Evolutionary conservation across 1,140 invertebrate genomes (phyloP).

Genomic region (Megalopta genalis): DNA sequence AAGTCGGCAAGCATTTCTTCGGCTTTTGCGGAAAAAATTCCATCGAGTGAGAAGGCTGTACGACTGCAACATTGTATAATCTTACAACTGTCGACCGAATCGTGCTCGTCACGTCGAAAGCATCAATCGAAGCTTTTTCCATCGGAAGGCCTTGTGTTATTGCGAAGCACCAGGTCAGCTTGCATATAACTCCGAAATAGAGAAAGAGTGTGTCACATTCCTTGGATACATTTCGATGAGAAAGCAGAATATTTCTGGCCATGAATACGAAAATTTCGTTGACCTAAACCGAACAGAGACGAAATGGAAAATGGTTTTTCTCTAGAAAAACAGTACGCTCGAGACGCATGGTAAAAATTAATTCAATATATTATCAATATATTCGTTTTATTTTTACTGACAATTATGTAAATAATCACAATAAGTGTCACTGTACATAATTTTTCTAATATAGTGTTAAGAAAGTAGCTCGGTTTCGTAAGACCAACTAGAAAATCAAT

Average conservation of each 20-base stretch:
- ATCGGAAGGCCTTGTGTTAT: neutral
- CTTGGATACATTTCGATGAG: neutral
- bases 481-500: too few relatives aligned
- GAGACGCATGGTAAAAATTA: too few relatives aligned
- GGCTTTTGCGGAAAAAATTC: neutral
- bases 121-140: neutral
- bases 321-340: too few relatives aligned
- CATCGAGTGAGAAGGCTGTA: constrained; percentile 3
- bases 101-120: neutral
- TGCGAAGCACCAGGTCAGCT: neutral
- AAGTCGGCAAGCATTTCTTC: neutral
- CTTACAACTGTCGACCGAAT: neutral
- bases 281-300: neutral
- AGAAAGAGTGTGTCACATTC: neutral
- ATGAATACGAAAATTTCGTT: neutral
- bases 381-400: too few relatives aligned
- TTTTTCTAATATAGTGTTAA: too few relatives aligned
- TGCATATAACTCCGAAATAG: neutral
- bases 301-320: too few relatives aligned
- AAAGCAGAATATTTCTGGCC: neutral
- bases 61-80: constrained; percentile 11
- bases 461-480: too few relatives aligned
- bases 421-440: too few relatives aligned
- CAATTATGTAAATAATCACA: too few relatives aligned
- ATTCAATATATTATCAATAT: too few relatives aligned